Base-by-base conservation (phyloP, 2,888 invertebrate species). In the Odontocolon sp. region DNA sequence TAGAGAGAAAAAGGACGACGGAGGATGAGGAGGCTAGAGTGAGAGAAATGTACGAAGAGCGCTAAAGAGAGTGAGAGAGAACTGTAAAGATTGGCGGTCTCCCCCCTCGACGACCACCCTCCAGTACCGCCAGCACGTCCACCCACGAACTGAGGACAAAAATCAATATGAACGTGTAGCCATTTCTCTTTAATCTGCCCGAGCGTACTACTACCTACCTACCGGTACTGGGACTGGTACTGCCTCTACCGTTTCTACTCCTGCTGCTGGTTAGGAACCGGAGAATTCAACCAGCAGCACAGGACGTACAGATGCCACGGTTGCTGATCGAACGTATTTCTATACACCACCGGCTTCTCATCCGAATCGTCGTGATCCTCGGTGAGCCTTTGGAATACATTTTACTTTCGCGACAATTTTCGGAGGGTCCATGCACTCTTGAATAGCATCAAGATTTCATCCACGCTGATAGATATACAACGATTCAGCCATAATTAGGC, bases 91-190 rank as follows among this genome's bases (percentile, higher is more conserved):
- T 87, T 86, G 86, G 87, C 84, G 85, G 85, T 87, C 86, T 56
- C 79, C 83, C n/a, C 86, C 85, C 86, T 86, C 85, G 80, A 73
- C 85, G 81, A 81, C 82, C 85, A 81, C 78, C 80, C 81, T 80
- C 77, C 79, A 78, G 84, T 83, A 82, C 82, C 83, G 79, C 83
- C 81, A 81, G 79, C 78, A 77, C 85, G 81, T 83, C 83, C 84
- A 82, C 83, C 83, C 84, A 83, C 86, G 85, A 88, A 88, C 88
- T 85, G 87, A 90, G 89, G 89, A 90, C 90, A 90, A 90, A 90
- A 90, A 89, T 89, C 90, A 89, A 90, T 89, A 90, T 89, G 88
- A 89, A 89, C 89, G 89, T 90, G 90, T 89, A 90, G 89, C 90
- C 89, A 90, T 89, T 89, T 87, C 90, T 90, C 88, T 90, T 90